Conservation (phyloP, 1,140 invertebrate species). For the Sarcophaga peregrina region DNA sequence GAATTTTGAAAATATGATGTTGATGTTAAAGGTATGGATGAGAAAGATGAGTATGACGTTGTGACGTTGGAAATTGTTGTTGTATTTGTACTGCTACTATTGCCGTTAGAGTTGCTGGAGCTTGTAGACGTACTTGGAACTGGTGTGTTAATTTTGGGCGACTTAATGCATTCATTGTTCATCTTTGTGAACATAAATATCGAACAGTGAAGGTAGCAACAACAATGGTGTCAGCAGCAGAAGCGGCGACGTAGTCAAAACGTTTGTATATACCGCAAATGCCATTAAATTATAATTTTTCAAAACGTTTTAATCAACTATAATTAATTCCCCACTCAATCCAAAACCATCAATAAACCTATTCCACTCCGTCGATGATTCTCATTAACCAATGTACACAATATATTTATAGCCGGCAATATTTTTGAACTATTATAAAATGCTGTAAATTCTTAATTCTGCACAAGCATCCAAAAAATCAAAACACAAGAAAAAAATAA, state of each 20-base stretch:
- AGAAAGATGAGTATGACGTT: not conserved
- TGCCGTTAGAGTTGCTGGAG: not conserved
- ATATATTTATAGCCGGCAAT: not conserved
- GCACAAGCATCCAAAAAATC: not conserved
- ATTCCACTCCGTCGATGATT: not conserved
- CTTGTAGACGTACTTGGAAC: not conserved
- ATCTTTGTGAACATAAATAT: conserved; percentile 30
- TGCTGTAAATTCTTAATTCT: not conserved
- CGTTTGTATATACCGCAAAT: conserved; percentile 20
- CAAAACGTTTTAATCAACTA: not conserved
- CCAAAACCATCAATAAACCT: not conserved
- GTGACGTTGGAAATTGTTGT: not conserved
- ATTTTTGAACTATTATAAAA: not conserved
- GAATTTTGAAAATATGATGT: not conserved
- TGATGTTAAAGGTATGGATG: not conserved
- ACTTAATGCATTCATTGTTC: conserved; percentile 35
- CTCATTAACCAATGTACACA: not conserved
- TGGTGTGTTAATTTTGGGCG: conserved; percentile 11
- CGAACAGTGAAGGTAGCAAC: conserved; percentile 2
- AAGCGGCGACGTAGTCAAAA: conserved; percentile 23
- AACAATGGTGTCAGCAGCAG: conserved; percentile 28
- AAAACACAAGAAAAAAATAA: not conserved
- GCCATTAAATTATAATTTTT: conserved; percentile 25
- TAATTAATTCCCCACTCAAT: not conserved
- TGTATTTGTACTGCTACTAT: not conserved